Evolutionary conservation across 2,113 vertebrate genomes (phyloP).

Genomic region (Rhinolophus ferrumequinum): DNA sequence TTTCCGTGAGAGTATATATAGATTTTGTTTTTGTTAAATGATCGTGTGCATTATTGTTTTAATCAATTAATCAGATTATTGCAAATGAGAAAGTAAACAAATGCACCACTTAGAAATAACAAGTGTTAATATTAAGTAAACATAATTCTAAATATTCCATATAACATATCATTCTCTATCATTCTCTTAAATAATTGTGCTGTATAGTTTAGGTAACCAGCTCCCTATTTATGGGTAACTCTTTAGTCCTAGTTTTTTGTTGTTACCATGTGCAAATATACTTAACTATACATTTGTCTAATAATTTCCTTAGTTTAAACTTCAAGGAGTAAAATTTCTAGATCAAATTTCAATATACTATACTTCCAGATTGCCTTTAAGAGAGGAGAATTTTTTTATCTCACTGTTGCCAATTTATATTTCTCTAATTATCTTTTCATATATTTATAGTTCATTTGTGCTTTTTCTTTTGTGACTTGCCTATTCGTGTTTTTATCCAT

Average conservation of each 20-base stretch:
- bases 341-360: background rate
- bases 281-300: background rate
- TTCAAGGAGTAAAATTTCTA: background rate
- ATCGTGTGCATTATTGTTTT: background rate
- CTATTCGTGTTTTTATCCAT: background rate
- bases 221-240: background rate
- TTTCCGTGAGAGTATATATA: background rate
- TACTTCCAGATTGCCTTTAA: background rate
- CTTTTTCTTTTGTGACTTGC: background rate
- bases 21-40: conserved; percentile 40
- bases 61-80: background rate
- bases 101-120: background rate
- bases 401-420: background rate
- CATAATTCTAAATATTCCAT: background rate
- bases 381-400: background rate
- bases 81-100: background rate
- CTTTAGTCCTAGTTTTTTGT: background rate
- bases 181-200: background rate
- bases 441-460: background rate
- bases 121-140: background rate
- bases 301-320: background rate
- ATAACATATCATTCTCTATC: background rate
- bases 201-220: background rate
- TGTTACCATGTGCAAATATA: background rate
- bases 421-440: background rate